phyloP scores from a whole-genome alignment of 2,888 invertebrate genomes.

The Dynastes hyllus region DNA sequence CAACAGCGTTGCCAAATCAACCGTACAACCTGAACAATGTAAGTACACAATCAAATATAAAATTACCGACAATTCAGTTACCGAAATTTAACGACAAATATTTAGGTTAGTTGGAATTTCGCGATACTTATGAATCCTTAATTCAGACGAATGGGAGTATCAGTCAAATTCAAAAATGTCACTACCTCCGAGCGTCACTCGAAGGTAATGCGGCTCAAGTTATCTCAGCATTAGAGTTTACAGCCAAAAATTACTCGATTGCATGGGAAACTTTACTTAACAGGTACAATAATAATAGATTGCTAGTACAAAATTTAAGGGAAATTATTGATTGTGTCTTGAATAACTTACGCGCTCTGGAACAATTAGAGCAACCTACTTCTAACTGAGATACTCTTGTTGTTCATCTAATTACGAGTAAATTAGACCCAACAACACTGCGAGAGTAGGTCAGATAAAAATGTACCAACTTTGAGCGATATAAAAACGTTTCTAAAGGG shows the following conservation, averaged over 20 bases:
- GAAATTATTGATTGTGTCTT: not conserved
- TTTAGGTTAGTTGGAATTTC: too few relatives aligned
- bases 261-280: not conserved
- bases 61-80: too few relatives aligned
- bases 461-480: too few relatives aligned
- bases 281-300: constrained; percentile 9
- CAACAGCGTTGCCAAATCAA: too few relatives aligned
- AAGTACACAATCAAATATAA: too few relatives aligned
- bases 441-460: too few relatives aligned
- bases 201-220: constrained; percentile 16
- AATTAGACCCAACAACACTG: not conserved
- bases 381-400: not conserved
- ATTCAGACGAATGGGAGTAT: not conserved
- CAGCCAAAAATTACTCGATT: not conserved
- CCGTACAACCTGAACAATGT: too few relatives aligned
- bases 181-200: not conserved
- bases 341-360: constrained; percentile 2
- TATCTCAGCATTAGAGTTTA: constrained; percentile 10
- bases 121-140: not conserved
- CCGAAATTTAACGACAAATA: too few relatives aligned
- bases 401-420: not conserved
- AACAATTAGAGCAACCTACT: constrained; percentile 11
- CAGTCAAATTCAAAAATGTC: constrained; percentile 8
- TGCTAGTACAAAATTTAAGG: constrained; percentile 6
- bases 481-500: too few relatives aligned